phyloP scores from a whole-genome alignment of 2,113 vertebrate genomes.

The Arvicanthis niloticus region DNA sequence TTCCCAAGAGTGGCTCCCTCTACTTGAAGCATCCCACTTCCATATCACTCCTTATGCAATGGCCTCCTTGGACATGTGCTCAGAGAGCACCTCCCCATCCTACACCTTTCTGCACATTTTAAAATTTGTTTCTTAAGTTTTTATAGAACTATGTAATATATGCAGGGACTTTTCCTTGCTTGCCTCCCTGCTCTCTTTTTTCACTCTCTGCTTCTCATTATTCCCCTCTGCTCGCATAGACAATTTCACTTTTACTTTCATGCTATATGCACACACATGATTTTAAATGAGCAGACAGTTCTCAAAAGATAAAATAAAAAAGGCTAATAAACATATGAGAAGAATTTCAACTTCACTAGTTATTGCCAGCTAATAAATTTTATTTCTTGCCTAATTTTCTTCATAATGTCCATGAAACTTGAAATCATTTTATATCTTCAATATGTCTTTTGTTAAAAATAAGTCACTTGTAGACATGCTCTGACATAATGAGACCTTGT shows the following conservation, averaged over 20 bases:
- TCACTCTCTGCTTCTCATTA: neutral
- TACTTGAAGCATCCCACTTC: neutral
- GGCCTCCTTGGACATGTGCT: no score
- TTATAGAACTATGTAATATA: neutral
- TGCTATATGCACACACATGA: neutral
- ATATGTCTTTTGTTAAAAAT: neutral
- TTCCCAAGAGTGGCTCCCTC: accelerated
- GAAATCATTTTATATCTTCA: conserved; percentile 5
- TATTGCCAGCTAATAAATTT: neutral
- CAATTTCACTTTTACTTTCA: neutral
- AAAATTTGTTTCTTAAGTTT: neutral
- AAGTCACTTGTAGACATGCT: neutral
- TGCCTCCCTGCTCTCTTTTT: neutral
- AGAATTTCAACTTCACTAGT: neutral
- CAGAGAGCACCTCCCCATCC: neutral
- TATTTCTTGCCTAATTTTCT: neutral
- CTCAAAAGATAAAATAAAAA: neutral
- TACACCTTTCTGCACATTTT: no score
- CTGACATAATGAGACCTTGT: neutral
- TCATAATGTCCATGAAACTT: neutral
- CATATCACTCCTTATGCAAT: neutral
- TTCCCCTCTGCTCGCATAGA: neutral
- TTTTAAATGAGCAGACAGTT: neutral
- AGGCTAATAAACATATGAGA: neutral
- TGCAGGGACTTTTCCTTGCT: no score